Conservation (phyloP, 2,113 vertebrate genomes). For the Colossoma macropomum region DNA sequence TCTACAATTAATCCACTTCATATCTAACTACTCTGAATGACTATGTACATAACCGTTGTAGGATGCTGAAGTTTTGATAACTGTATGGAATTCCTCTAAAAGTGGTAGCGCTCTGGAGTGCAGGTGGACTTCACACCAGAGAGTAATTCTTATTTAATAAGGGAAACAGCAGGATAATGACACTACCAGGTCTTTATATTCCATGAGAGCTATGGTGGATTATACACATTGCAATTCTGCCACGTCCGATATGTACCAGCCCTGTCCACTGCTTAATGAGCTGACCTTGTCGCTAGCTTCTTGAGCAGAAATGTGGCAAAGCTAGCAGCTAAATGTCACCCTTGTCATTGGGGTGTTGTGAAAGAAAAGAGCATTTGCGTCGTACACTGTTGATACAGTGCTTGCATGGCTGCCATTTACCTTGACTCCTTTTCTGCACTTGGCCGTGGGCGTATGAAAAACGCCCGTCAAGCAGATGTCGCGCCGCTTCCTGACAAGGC, state of each 20-base stretch:
- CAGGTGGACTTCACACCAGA: not conserved
- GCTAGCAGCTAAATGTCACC: slow-evolving; percentile 37
- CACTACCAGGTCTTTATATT: slow-evolving; percentile 6
- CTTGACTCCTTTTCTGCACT: slow-evolving; percentile 11
- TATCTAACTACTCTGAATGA: too few species aligned
- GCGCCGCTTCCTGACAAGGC: slow-evolving; percentile 3
- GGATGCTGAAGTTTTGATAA: too few species aligned
- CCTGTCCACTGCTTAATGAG: slow-evolving; percentile 35
- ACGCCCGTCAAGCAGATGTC: not conserved
- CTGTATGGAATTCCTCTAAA: not conserved
- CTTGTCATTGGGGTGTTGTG: slow-evolving; percentile 25
- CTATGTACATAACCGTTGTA: too few species aligned
- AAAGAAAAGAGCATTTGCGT: slow-evolving; percentile 20
- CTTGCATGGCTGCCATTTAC: not conserved
- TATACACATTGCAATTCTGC: not conserved
- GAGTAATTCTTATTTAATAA: not conserved
- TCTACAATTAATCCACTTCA: too few species aligned
- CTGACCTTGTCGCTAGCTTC: slow-evolving; percentile 18
- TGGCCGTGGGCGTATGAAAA: not conserved
- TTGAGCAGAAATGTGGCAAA: slow-evolving; percentile 19
- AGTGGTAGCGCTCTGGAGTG: not conserved
- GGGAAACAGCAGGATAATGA: slow-evolving; percentile 18
- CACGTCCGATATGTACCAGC: not conserved
- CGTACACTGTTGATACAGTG: not conserved
- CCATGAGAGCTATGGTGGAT: slow-evolving; percentile 11